Evolutionary conservation across 1,140 invertebrate species (phyloP).

Genomic region (Colletes gigas): DNA sequence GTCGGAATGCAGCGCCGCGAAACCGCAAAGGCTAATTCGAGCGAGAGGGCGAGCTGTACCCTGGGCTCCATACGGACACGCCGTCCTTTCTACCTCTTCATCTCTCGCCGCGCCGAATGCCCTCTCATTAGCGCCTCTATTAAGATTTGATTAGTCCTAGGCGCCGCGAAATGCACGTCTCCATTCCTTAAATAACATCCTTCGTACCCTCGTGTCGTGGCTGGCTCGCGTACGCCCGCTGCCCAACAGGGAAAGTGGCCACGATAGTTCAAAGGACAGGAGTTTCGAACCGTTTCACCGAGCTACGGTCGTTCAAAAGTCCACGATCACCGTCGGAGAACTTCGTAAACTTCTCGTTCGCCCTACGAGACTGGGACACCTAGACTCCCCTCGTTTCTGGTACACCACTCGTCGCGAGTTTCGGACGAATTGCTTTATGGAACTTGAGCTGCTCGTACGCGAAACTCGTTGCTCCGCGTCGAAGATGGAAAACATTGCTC

Average conservation of each 20-base stretch:
- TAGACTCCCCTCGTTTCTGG: neutral
- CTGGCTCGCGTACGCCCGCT: neutral
- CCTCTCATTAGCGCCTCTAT: slow-evolving; percentile 78
- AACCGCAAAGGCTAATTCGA: slow-evolving; percentile 75
- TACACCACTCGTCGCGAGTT: neutral
- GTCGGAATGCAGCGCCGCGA: slow-evolving; percentile 66
- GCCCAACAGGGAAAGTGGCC: neutral
- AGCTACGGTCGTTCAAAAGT: neutral
- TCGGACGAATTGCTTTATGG: too few species aligned
- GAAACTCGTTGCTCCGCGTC: too few species aligned
- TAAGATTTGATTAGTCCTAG: slow-evolving; percentile 78
- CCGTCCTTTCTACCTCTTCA: slow-evolving; percentile 35
- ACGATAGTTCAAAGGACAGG: neutral
- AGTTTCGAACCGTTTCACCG: neutral
- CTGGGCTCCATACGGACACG: slow-evolving; percentile 29
- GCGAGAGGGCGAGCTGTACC: slow-evolving; percentile 49
- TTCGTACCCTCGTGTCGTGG: slow-evolving; percentile 21
- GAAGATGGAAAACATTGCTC: too few species aligned
- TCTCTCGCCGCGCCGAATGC: slow-evolving; percentile 66
- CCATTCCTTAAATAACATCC: slow-evolving; percentile 73
- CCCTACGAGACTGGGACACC: neutral
- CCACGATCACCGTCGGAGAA: neutral
- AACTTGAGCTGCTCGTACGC: too few species aligned
- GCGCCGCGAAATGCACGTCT: slow-evolving; percentile 68
- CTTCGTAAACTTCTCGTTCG: too few species aligned